Evolutionary conservation across 2,797 vertebrate species (phyloP), one percentile per base, ranked within the genome.

Genomic region (Enteromius afrohamiltoni): DNA sequence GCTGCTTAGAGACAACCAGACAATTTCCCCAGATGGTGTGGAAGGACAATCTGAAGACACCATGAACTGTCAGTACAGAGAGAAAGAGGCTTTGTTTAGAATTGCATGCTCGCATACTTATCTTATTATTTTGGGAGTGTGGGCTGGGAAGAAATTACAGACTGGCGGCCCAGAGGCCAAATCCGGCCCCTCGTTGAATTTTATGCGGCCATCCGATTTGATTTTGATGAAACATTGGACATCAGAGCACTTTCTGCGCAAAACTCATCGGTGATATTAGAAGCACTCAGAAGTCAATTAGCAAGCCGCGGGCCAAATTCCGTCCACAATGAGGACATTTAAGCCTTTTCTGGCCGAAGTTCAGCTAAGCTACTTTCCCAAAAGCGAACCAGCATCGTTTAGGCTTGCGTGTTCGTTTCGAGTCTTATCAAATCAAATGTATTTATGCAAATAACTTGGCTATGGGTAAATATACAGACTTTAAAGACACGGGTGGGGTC

Each of bases 1-100:
- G 79, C 82, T 47, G 74, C 82, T 84, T 87, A 49, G 13, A 82
- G 51, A 83, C 34, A 14, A 60, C n/a, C 82, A 75, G 55, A 45
- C 68, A 45, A 80, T 84, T 80, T 85, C 67, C 65, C 71, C 78
- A 70, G 62, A 75, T 75, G 82, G 64, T 45, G 77, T 62, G 40
- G 65, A 77, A 60, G 64, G 37, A 83, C 82, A 79, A 73, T 64
- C 71, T 79, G 67, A 86, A 71, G 68, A 73, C 65, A 42, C 71
- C 80, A 45, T 68, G 58, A 83, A 79, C 69, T 62, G 45, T 26
- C 79, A 68, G n/a, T 34, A 31, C 23, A 29, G 62, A 82, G 34
- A 79, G 74, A 78, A 26, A 40, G 62, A 68, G 69, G 55, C 60
- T 78, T 68, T 53, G 23, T 68, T 58, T 37, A 19, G 40, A 69